phyloP scores from a whole-genome alignment of 2,113 vertebrate species.

The Anthoscopus minutus region DNA sequence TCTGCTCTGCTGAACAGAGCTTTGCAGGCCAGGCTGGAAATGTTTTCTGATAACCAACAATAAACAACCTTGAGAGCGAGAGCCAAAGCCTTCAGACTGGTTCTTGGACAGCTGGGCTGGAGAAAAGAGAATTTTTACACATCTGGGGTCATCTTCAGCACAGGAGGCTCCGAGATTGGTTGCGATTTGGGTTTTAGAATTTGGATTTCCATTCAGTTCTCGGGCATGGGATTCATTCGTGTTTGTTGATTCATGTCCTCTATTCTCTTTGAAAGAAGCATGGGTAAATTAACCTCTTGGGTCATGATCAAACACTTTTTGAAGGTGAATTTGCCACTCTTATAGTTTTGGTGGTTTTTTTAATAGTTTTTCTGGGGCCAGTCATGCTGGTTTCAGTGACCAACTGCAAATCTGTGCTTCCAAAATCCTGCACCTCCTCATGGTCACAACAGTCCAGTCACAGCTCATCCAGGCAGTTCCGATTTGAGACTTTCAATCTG shows the following conservation, averaged over 20 bases:
- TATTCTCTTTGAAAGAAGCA: neutral
- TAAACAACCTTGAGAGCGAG: too few relatives aligned
- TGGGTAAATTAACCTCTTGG: neutral
- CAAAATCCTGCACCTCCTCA: neutral
- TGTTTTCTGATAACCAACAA: too few relatives aligned
- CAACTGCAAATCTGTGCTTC: neutral
- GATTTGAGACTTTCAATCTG: neutral
- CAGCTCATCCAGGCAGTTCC: neutral
- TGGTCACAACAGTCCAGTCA: accelerated
- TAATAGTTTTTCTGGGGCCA: neutral
- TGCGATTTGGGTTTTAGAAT: neutral
- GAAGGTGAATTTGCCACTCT: neutral
- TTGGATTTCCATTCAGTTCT: neutral
- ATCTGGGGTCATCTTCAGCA: too few relatives aligned
- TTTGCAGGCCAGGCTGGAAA: too few relatives aligned
- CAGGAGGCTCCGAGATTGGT: too few relatives aligned
- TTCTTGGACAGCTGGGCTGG: too few relatives aligned
- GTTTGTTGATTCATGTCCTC: neutral
- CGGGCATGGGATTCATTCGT: neutral
- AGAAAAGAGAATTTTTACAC: too few relatives aligned
- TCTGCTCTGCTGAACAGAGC: too few relatives aligned
- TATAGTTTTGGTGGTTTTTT: too few relatives aligned
- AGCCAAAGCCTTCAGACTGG: too few relatives aligned
- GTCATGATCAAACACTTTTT: neutral
- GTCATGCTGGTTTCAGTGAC: neutral